Evolutionary conservation across 2,797 vertebrate genomes (phyloP), one percentile per base, ranked within the genome.

Genomic region (Gila robusta): DNA sequence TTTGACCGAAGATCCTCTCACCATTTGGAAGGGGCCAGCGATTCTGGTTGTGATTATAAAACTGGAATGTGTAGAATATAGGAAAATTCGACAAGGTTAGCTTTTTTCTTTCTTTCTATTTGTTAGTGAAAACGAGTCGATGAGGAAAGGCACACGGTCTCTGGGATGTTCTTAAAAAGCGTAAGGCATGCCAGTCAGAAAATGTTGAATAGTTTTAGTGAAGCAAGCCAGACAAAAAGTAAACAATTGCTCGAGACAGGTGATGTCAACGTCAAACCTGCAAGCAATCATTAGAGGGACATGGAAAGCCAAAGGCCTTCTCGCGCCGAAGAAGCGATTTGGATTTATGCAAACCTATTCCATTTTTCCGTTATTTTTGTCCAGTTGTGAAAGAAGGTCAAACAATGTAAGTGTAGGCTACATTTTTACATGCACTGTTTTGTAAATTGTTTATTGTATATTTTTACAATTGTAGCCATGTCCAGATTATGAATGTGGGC

Each of bases 21-120:
- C 89, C 88, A 88, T 90, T 91, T 92, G 88, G 77, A 82, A 89
- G 76, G 71, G 82, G 70, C 78, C 56, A 81, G 69, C 76, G 82
- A 81, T 85, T 91, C 91, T 92, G 93, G 90, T 93, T 90, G 91
- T 91, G 92, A 93, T 93, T 92, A 93, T 72, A 79, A 82, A 89
- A 77, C 74, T 67, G 86, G 80, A 88, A 84, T 88, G 82, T 54
- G 59, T 81, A 79, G 78, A 89, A 89, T 81, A 73, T 79, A 69
- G 32, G 64, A 81, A 80, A 82, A 87, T 72, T 64, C 44, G 32
- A 64, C 32, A 21, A 64, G 17, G 26, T 72, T 66, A 67, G 64
- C n/a, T 37, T 85, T 85, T 64, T 66, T 23, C 37, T 41, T 64
- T 66, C 14, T 76, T 23, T 39, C 62, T 81, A 54, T 54, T 37